Base-by-base conservation (phyloP, 2,113 vertebrate genomes). In the Dasyornis broadbenti region DNA sequence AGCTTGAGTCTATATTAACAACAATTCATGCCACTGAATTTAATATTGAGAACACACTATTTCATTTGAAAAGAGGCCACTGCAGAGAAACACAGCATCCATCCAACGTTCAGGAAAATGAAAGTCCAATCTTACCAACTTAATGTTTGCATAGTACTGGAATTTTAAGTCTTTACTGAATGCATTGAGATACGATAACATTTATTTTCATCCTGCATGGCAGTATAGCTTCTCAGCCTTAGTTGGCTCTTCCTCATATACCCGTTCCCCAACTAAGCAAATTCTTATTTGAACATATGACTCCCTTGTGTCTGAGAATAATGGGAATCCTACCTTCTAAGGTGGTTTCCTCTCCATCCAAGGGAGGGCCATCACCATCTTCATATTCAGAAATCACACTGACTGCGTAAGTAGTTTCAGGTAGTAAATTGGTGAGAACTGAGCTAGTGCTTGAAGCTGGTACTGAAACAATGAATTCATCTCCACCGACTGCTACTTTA, bases 331-430 rank as follows among this genome's bases (percentile, higher is more conserved):
- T 96, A 99, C 99, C 99, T 98, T 99, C 99, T 52, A 97, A 86
- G 0, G 99, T 99, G 54, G 98, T 99, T 97, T 99, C 98, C 18
- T 98, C 97, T 83, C 98, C 99, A 21, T 96, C 95, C 54, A 99
- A 59, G 17, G 99, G 97, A 57, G 98, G 82, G n/a, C 99, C 99
- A 57, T 98, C 98, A 69, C 98, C 99, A 24, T 98, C 98, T 15
- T 98, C 97, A 15, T 99, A 99, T 57, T 99, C 98, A 9, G 99
- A 98, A 7, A 97, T 97, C 71, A 99, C 97, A 20, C 97, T 98
- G 95, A 99, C 98, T 39, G 98, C 45, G 0, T 99, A 99, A 57
- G 98, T 98, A 45, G 99, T 99, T 95, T 98, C 97, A 7, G 99
- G 99, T 17, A 96, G 98, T 77, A 99, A 98, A 92, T 98, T 97